Base-by-base conservation (phyloP, 1,140 invertebrate species). In the Cydia strobilella region DNA sequence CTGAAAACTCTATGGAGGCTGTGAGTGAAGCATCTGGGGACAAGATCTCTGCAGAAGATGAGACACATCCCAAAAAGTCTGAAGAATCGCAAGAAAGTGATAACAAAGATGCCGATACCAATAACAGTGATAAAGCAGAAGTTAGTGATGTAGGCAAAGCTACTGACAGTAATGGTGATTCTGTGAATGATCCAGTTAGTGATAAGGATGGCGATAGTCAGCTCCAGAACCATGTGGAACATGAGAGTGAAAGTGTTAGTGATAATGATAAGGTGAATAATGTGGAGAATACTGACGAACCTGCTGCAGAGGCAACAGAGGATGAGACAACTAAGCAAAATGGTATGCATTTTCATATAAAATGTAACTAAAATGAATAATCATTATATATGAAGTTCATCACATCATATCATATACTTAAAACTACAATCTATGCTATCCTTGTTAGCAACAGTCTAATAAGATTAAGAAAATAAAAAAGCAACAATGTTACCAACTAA, bases 221-320 rank as follows among this genome's bases (percentile, higher is more conserved):
- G 76, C 79, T 86, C 15, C 84, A 88, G 18, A 92, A 93, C 80
- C 88, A 91, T 81, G 84, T 90, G 23, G 89, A 91, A 13, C 77
- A 84, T 59, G 72, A 77, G 48, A 80, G 74, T 79, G 83, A 82
- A 27, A 83, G 80, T 66, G 86, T 87, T 13, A 84, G 84, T 85
- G 86, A 90, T 31, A 86, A 84, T 74, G 87, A 89, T 74, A 89
- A 80, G 76, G 81, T 78, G 69, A 80, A 82, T n/a, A 80, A 45
- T 59, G 77, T 78, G 77, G 79, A 78, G 65, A 78, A 63, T n/a
- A 75, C 83, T 31, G 74, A 72, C 23, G 76, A 77, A 72, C 77
- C 80, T 76, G 74, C 74, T 69, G 72, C 77, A 20, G 20, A 62
- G 13, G 79, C 78, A 15, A 75, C 59, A 5, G 74, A 82, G n/a